These are phyloP conservation scores for Rhagonycha fulva DNA, from an alignment of 2,888 invertebrate species.

Conservation along the genomic window DNA sequence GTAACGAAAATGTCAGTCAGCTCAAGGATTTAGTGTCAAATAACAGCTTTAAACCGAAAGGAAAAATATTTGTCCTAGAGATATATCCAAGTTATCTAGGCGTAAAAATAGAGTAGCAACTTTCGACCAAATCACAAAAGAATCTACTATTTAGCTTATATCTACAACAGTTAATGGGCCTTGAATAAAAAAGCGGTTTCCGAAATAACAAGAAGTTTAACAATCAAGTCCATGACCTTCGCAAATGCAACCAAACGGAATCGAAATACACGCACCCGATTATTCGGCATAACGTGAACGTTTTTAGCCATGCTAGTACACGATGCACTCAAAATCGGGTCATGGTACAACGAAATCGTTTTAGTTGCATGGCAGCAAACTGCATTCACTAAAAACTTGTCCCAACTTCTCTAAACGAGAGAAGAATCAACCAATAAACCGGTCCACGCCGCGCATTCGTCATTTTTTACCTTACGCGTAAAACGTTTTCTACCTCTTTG, in stretches of 20 bases:
- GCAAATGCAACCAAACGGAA: constrained; percentile 28
- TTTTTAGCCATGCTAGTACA: constrained; percentile 50
- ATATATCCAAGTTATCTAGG: constrained; percentile 29
- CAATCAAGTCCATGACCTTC: constrained; percentile 42
- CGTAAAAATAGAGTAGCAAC: constrained; percentile 25
- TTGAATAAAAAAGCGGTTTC: background rate
- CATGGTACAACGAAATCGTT: constrained; percentile 56
- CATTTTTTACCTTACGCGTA: constrained; percentile 47
- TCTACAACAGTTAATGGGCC: background rate
- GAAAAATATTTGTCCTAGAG: constrained; percentile 22
- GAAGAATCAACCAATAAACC: constrained; percentile 52
- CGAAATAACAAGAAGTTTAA: constrained; percentile 16
- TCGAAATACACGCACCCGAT: constrained; percentile 27
- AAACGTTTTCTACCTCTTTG: constrained; percentile 43
- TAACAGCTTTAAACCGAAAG: constrained; percentile 14
- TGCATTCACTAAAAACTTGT: constrained; percentile 54
- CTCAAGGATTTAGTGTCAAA: constrained; percentile 29
- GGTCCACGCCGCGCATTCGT: constrained; percentile 49
- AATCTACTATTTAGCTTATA: background rate
- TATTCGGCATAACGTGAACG: constrained; percentile 38
- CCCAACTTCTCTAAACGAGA: constrained; percentile 51
- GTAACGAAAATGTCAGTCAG: constrained; percentile 27
- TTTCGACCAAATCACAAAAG: constrained; percentile 17
- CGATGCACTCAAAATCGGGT: constrained; percentile 53
- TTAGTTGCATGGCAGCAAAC: constrained; percentile 52